Conservation (phyloP, 92 coral and sea anemone genomes). For the Heteractis magnifica region DNA sequence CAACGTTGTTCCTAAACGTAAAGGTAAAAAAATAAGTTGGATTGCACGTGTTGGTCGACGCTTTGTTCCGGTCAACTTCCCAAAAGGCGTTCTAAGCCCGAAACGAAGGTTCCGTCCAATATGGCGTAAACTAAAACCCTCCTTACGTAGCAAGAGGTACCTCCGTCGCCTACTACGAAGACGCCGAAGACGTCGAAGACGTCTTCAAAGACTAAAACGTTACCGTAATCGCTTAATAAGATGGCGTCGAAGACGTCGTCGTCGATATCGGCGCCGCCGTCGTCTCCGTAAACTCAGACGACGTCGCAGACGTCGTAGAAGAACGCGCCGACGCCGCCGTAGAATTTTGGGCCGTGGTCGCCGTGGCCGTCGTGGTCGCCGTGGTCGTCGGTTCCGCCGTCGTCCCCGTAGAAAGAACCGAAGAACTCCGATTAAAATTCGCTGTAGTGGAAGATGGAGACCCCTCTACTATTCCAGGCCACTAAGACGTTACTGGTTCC, state of each 20-base stretch:
- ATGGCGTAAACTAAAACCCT: slow-evolving; percentile 4
- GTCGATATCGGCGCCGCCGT: not conserved
- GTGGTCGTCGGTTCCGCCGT: slow-evolving; percentile 3
- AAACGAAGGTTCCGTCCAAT: not conserved
- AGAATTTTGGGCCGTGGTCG: slow-evolving; percentile 5
- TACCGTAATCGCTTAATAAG: not conserved
- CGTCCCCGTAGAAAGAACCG: slow-evolving; percentile 5
- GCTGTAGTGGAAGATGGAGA: not conserved
- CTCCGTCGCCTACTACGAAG: not conserved
- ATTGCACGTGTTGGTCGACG: not conserved
- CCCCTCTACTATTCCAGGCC: not conserved
- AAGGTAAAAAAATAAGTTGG: not conserved
- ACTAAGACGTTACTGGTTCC: not conserved
- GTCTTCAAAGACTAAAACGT: not conserved
- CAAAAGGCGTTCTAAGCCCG: not conserved
- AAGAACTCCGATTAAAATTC: not conserved
- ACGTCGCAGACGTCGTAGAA: slow-evolving; percentile 21
- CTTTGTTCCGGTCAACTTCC: not conserved
- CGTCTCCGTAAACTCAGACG: not conserved
- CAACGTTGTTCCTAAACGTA: not conserved
- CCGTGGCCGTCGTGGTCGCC: not conserved
- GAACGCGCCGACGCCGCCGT: not conserved
- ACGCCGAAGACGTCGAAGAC: not conserved
- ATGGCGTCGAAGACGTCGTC: slow-evolving; percentile 16
- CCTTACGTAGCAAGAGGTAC: not conserved